phyloP scores from a whole-genome alignment of 2,797 vertebrate species.

The Astyanax mexicanus region DNA sequence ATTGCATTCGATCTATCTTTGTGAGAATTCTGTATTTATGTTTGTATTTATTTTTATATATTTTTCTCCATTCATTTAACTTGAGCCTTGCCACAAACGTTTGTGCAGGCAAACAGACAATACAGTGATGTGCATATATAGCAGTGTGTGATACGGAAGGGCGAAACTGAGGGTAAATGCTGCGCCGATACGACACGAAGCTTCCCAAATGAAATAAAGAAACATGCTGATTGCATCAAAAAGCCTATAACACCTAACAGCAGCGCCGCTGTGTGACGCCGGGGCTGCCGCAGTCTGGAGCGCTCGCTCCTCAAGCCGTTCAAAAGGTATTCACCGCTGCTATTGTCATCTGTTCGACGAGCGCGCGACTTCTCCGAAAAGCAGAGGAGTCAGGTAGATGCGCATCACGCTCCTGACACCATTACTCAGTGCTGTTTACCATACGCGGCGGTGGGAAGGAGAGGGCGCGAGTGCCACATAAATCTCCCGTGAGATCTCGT shows the following conservation, averaged over 20 bases:
- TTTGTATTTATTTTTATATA: no score
- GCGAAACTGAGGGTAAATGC: neutral
- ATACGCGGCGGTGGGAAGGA: slow-evolving; percentile 58
- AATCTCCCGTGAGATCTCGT: slow-evolving; percentile 72
- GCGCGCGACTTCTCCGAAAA: slow-evolving; percentile 12
- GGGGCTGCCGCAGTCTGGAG: slow-evolving; percentile 14
- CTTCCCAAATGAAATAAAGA: slow-evolving; percentile 28
- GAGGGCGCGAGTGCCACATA: slow-evolving; percentile 63
- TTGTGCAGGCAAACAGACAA: neutral
- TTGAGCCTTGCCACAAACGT: neutral
- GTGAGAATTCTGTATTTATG: neutral
- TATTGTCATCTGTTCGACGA: slow-evolving; percentile 1
- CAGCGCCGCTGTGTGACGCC: neutral
- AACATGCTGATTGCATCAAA: slow-evolving; percentile 8
- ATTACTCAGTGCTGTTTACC: slow-evolving; percentile 71
- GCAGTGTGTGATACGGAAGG: slow-evolving; percentile 1
- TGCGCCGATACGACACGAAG: neutral
- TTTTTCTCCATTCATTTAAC: slow-evolving; percentile 2
- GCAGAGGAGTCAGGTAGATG: slow-evolving; percentile 49
- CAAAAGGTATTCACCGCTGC: neutral
- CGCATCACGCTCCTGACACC: slow-evolving; percentile 56
- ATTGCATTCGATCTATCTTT: neutral
- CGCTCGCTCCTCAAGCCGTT: neutral
- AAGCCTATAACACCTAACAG: neutral
- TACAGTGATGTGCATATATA: neutral